Evolutionary conservation across 2,797 vertebrate genomes (phyloP), one percentile per base, ranked within the genome.

Genomic region (Protonibea diacanthus): DNA sequence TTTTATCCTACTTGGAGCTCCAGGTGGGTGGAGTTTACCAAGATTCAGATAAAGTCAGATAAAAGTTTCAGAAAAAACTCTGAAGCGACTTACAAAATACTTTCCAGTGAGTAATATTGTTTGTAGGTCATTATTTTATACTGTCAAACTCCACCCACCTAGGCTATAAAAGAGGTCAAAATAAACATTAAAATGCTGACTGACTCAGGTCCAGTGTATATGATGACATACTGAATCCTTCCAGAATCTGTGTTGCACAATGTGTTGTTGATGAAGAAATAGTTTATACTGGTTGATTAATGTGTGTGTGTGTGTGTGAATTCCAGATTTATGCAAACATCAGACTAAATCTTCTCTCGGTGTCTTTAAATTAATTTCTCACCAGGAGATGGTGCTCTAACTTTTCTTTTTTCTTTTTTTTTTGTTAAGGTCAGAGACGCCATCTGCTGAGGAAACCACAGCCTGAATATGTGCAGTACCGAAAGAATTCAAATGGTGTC

Each of bases 91-190:
- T n/a, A 9, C 0, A 48, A 56, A 80, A 82, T 23, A 73, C 13
- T 86, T 86, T 87, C 64, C 76, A 61, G 55, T 90, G 81, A 89
- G 47, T 87, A 88, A 92, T 89, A 23, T 75, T 1, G 13, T 40
- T 76, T 80, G 47, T 80, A 78, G 63, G 82, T 79, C 82, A 75
- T 49, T 83, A 55, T 60, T 78, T 84, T 49, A 63, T 18, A 29
- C 21, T 23, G 60, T 81, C 56, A 74, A 72, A 51, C 45, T 80
- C 67, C 76, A 49, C 85, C 82, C 73, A 90, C 76, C 40, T 0
- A 0, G 59, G 59, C 68, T 5, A 3, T 6, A 1, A 71, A 59
- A 44, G 44, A 86, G 74, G 72, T 77, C 66, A 81, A 74, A 85
- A 56, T 47, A 59, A 67, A 66, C 56, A 56, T 55, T 33, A 49